Evolutionary conservation across 2,888 invertebrate species (phyloP).

Genomic region (Chelonus formosanus): DNA sequence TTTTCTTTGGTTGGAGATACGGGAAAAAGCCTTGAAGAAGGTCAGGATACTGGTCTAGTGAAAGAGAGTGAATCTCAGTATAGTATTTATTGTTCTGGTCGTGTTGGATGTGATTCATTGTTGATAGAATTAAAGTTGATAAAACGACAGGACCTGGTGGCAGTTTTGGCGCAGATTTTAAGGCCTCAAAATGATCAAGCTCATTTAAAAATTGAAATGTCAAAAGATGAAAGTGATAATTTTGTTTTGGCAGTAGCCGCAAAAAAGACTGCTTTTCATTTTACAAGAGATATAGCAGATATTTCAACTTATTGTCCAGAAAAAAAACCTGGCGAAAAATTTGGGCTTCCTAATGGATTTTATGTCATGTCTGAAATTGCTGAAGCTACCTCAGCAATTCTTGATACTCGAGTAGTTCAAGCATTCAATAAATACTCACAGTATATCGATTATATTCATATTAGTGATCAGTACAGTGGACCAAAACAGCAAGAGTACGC

Average conservation of each 20-base stretch:
- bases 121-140: constrained; percentile 92
- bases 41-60: constrained; percentile 69
- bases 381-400: constrained; percentile 84
- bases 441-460: constrained; percentile 93
- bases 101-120: constrained; percentile 96
- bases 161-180: constrained; percentile 83
- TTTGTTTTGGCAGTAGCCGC: constrained; percentile 93
- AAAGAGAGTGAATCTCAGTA: constrained; percentile 96
- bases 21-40: constrained; percentile 54
- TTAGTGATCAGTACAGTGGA: constrained; percentile 96
- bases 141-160: constrained; percentile 95
- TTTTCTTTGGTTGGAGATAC: constrained; percentile 87
- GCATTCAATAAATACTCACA: constrained; percentile 83
- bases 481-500: constrained; percentile 88
- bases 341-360: constrained; percentile 78
- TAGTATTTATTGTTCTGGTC: constrained; percentile 94
- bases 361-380: constrained; percentile 88
- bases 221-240: constrained; percentile 90
- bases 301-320: constrained; percentile 86
- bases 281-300: constrained; percentile 94
- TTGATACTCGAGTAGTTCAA: constrained; percentile 82
- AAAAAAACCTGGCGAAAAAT: constrained; percentile 82
- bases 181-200: constrained; percentile 89
- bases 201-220: constrained; percentile 84
- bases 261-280: constrained; percentile 84